Conservation (phyloP, 2,113 vertebrate species). For the Ictalurus furcatus region DNA sequence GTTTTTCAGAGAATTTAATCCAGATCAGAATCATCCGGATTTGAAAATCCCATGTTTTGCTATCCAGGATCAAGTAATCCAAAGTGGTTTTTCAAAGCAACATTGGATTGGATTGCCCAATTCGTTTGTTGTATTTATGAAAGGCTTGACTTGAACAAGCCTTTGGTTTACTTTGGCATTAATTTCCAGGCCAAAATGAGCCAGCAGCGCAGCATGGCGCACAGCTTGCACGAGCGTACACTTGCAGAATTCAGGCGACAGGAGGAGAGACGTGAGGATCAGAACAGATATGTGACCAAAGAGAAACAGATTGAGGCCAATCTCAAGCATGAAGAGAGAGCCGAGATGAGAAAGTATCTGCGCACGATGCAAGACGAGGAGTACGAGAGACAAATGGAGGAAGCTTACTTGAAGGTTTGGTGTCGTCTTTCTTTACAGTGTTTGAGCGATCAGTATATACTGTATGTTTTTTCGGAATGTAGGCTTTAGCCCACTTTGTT, state of each 20-base stretch:
- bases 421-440: not conserved
- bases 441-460: not conserved
- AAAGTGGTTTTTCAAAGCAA: too few relatives aligned
- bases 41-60: too few relatives aligned
- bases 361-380: conserved; percentile 72
- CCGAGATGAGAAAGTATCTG: conserved; percentile 66
- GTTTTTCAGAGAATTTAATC: too few relatives aligned
- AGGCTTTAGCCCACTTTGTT: not conserved
- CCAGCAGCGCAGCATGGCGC: conserved; percentile 53
- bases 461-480: not conserved
- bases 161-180: not conserved
- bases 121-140: not conserved
- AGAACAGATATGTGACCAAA: conserved; percentile 59
- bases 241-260: conserved; percentile 48
- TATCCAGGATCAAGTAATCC: too few relatives aligned
- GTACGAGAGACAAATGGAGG: conserved; percentile 73
- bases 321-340: conserved; percentile 66
- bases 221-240: conserved; percentile 56
- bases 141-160: not conserved
- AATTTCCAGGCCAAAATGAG: conserved; percentile 44
- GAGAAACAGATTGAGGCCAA: conserved; percentile 58
- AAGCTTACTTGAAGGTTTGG: conserved; percentile 71
- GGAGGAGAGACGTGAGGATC: conserved; percentile 60
- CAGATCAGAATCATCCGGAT: too few relatives aligned
- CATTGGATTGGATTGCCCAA: too few relatives aligned